These are phyloP conservation scores for Leucoptera coffeella DNA, from an alignment of 2,888 invertebrate species.

Conservation along the genomic window DNA sequence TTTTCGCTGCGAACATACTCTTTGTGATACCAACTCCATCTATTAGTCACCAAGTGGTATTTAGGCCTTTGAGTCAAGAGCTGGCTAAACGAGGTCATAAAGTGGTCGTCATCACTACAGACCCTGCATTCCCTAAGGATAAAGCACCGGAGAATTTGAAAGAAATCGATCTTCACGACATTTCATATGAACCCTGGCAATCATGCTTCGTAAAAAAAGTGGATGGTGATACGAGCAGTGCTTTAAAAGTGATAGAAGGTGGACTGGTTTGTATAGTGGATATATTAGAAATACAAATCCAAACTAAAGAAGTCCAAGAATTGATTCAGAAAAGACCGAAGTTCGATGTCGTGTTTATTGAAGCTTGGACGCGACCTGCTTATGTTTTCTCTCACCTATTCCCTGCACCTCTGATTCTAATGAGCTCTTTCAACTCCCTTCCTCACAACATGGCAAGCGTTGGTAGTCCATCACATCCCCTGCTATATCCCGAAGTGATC, in stretches of 20 bases:
- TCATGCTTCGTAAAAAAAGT: background rate
- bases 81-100: slow-evolving; percentile 15
- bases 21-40: slow-evolving; percentile 11
- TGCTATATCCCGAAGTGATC: slow-evolving; percentile 11
- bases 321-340: slow-evolving; percentile 9
- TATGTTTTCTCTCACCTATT: slow-evolving; percentile 13
- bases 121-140: slow-evolving; percentile 15
- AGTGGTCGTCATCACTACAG: slow-evolving; percentile 12
- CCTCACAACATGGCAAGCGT: slow-evolving; percentile 9
- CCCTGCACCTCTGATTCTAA: slow-evolving; percentile 16
- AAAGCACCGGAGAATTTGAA: slow-evolving; percentile 9
- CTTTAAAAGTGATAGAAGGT: background rate
- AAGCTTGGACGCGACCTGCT: slow-evolving; percentile 11
- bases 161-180: slow-evolving; percentile 7
- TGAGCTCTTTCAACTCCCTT: slow-evolving; percentile 15
- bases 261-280: background rate
- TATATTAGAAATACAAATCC: slow-evolving; percentile 10
- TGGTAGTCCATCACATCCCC: slow-evolving; percentile 13
- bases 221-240: background rate
- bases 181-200: background rate
- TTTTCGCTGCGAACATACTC: slow-evolving; percentile 11
- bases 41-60: slow-evolving; percentile 14
- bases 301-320: slow-evolving; percentile 11
- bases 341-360: slow-evolving; percentile 17
- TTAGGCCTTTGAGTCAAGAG: slow-evolving; percentile 10